Evolutionary conservation across 2,797 vertebrate species (phyloP).

Genomic region (Phyllotis vaccarum): DNA sequence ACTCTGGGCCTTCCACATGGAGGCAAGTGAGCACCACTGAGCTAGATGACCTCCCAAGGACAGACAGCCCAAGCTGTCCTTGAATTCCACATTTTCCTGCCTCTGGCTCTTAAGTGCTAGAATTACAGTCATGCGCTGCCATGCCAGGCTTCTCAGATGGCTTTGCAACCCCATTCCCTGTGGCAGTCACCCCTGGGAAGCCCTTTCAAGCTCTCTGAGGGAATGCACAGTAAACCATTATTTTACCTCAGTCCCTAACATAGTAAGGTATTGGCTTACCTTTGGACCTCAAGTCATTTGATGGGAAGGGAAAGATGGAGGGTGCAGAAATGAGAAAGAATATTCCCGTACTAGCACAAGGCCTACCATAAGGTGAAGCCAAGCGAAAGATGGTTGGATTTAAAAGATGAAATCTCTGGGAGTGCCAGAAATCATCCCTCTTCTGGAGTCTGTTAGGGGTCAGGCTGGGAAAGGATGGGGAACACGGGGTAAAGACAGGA

Average conservation of each 20-base stretch:
- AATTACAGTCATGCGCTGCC: background rate
- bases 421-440: background rate
- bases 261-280: background rate
- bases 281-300: background rate
- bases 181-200: too few species aligned
- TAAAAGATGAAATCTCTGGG: background rate
- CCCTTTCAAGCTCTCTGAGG: background rate
- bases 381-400: background rate
- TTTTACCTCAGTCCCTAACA: background rate
- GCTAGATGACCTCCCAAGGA: too few species aligned
- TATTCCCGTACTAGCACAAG: background rate
- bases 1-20: background rate
- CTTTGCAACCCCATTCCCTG: background rate
- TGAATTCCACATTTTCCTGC: background rate
- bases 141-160: too few species aligned
- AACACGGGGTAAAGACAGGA: background rate
- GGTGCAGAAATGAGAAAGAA: background rate
- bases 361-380: background rate
- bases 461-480: background rate
- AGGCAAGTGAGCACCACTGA: background rate
- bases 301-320: background rate
- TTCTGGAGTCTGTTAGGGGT: background rate
- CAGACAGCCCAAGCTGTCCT: too few species aligned
- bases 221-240: background rate
- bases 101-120: background rate